Conservation (phyloP, 2,888 invertebrate species). For the Epistrophella euchroma region DNA sequence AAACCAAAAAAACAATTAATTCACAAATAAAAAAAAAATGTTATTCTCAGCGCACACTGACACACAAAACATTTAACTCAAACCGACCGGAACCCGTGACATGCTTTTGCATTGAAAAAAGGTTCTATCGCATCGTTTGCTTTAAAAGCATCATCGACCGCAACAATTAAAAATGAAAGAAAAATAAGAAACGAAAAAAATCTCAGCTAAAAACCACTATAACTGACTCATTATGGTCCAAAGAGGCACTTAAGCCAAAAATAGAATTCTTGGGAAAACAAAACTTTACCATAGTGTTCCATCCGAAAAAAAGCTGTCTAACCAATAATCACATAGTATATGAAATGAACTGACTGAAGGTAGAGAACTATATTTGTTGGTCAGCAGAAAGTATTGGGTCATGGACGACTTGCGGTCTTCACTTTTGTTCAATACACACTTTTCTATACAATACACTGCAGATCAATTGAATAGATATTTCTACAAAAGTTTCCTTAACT, state of each 20-base stretch:
- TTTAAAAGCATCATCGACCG: conserved; percentile 36
- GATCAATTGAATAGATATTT: background rate
- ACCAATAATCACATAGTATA: conserved; percentile 35
- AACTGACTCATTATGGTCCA: conserved; percentile 51
- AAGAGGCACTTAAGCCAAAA: conserved; percentile 19
- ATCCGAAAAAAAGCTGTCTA: conserved; percentile 34
- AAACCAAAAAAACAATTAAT: conserved; percentile 42
- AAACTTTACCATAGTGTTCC: conserved; percentile 44
- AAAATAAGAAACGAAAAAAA: conserved; percentile 32
- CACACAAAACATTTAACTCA: conserved; percentile 40
- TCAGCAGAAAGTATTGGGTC: conserved; percentile 71
- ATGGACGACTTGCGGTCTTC: conserved; percentile 70
- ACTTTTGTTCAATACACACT: conserved; percentile 55
- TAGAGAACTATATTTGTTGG: conserved; percentile 42
- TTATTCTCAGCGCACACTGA: conserved; percentile 50
- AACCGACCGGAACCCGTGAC: conserved; percentile 59
- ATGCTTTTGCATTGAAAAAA: conserved; percentile 48
- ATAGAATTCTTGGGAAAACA: conserved; percentile 53
- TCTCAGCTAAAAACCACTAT: conserved; percentile 28
- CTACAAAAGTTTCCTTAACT: too few species aligned
- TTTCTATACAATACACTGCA: background rate
- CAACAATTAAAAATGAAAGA: conserved; percentile 24
- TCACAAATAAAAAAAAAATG: conserved; percentile 35
- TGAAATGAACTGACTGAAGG: conserved; percentile 20
- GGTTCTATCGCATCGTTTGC: conserved; percentile 43